A percentile compares a stretch with the other conserved stretches of the same genome.
phyloP scores from a whole-genome alignment of 2,113 vertebrate genomes.

The Struthidea cinerea region DNA sequence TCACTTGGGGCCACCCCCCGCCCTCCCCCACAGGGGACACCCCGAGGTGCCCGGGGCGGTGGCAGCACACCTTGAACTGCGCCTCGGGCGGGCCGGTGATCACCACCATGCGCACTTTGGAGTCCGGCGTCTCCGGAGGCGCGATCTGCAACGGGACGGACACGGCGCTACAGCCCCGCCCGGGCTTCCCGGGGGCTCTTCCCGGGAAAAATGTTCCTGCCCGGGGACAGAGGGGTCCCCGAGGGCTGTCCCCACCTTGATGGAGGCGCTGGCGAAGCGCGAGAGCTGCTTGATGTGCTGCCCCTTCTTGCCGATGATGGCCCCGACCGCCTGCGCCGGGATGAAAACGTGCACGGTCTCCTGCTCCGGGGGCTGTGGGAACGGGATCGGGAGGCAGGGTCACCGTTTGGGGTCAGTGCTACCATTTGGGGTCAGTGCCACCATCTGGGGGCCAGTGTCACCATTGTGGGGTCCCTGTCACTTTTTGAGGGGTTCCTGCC shows the following conservation, averaged over 20 bases:
- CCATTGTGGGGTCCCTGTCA: not conserved
- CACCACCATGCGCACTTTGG: constrained; percentile 93
- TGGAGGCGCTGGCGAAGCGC: constrained; percentile 92
- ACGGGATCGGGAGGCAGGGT: not conserved
- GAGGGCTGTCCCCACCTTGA: constrained; percentile 77
- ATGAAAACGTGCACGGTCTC: constrained; percentile 95
- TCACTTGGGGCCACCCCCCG: not conserved
- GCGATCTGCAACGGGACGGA: constrained; percentile 77
- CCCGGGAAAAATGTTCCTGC: rapidly evolving
- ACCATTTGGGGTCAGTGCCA: too few species aligned
- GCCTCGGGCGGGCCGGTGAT: constrained; percentile 94
- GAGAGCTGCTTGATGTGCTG: constrained; percentile 97
- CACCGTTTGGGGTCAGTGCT: not conserved
- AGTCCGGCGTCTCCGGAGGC: constrained; percentile 88
- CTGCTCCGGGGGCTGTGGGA: constrained; percentile 82
- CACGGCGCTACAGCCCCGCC: rapidly evolving
- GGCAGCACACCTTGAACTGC: constrained; percentile 83
- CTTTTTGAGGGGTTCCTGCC: not conserved
- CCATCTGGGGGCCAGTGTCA: too few species aligned
- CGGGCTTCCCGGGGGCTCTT: rapidly evolving
- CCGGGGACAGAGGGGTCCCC: not conserved
- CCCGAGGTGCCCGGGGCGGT: rapidly evolving
- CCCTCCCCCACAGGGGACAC: not conserved
- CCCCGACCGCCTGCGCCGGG: constrained; percentile 91
- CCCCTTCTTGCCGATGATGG: constrained; percentile 95